A percentile compares a stretch with the other conserved stretches of the same genome.
phyloP scores from a whole-genome alignment of 1,140 invertebrate species.

The Lucilia cuprina region DNA sequence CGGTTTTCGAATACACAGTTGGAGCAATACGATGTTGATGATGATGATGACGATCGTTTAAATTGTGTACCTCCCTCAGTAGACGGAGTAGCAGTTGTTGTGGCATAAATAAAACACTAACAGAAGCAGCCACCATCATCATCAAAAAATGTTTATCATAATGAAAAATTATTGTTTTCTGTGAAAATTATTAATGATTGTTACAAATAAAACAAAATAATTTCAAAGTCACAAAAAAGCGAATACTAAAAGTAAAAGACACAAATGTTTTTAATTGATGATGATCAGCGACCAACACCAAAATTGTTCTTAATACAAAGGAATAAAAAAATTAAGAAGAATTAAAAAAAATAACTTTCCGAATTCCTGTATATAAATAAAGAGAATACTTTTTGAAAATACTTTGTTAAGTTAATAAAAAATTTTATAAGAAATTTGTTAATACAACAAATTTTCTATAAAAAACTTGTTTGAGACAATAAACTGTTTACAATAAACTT shows the following conservation, averaged over 20 bases:
- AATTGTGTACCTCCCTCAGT: background rate
- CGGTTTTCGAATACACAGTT: background rate
- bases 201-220: background rate
- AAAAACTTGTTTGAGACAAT: too few species aligned
- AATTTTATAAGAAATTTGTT: too few species aligned
- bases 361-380: too few species aligned
- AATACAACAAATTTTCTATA: too few species aligned
- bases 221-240: background rate
- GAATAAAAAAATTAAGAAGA: too few species aligned
- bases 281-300: background rate
- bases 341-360: too few species aligned
- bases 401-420: too few species aligned
- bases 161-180: constrained; percentile 4
- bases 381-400: too few species aligned
- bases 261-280: background rate
- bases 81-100: background rate
- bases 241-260: background rate
- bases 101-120: too few species aligned
- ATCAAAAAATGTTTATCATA: background rate
- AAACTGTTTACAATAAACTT: too few species aligned
- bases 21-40: background rate
- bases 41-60: background rate
- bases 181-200: constrained; percentile 11
- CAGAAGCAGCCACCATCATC: background rate
- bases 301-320: background rate